A percentile compares a stretch with the other conserved stretches of the same genome.
Evolutionary conservation across 1,140 invertebrate species (phyloP).

Genomic region (Leptinotarsa undecemlineata): DNA sequence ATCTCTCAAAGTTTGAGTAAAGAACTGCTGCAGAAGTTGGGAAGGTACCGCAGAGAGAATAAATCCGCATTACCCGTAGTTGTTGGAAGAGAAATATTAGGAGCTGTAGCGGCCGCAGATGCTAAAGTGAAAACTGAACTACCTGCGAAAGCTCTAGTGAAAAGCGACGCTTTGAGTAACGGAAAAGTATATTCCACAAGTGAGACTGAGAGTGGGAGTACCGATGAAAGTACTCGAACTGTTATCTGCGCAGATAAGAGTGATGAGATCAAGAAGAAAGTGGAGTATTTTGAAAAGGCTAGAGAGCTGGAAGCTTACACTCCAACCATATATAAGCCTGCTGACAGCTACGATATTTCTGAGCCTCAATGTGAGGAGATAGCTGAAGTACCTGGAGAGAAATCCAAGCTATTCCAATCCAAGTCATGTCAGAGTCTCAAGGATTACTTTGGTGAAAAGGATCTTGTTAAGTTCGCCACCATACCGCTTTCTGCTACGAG

Average conservation of each 20-base stretch:
- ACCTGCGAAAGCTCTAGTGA: constrained; percentile 41
- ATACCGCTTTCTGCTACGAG: constrained; percentile 48
- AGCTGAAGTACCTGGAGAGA: neutral
- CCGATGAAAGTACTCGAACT: constrained; percentile 69
- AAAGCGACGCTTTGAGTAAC: constrained; percentile 37
- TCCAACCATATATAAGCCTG: constrained; percentile 61
- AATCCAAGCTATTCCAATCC: constrained; percentile 58
- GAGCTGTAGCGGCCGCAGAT: constrained; percentile 64
- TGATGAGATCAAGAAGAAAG: constrained; percentile 71
- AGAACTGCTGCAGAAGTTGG: constrained; percentile 70
- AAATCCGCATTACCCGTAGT: constrained; percentile 60
- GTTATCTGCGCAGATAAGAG: constrained; percentile 62
- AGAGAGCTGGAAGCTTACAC: constrained; percentile 54
- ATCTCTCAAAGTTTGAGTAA: constrained; percentile 72
- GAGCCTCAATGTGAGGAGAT: neutral
- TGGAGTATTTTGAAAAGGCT: constrained; percentile 78
- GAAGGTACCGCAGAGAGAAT: constrained; percentile 45
- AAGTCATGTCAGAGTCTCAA: constrained; percentile 76
- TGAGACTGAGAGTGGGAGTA: constrained; percentile 71
- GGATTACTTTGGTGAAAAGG: constrained; percentile 75
- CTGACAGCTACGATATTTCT: constrained; percentile 34
- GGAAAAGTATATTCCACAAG: constrained; percentile 57
- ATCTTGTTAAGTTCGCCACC: constrained; percentile 53
- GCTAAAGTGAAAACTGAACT: constrained; percentile 50
- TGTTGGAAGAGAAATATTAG: constrained; percentile 66